These are phyloP conservation scores for Eupeodes corollae DNA, from an alignment of 1,140 invertebrate species.

Conservation along the genomic window DNA sequence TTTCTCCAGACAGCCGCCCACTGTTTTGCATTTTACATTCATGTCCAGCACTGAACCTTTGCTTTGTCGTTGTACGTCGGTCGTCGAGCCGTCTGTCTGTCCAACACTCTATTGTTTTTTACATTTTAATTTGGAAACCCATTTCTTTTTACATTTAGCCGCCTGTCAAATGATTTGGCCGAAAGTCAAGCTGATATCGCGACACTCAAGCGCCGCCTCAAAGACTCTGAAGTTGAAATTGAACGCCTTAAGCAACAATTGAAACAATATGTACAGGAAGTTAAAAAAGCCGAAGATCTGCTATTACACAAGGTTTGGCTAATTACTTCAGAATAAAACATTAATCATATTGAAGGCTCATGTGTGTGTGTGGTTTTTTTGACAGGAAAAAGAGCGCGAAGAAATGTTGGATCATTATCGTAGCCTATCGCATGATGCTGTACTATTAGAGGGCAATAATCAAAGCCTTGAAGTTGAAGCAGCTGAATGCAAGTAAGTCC, in stretches of 20 bases:
- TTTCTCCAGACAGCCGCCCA: no score
- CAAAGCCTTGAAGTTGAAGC: conserved; percentile 52
- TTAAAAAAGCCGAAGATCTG: conserved; percentile 50
- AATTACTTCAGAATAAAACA: background rate
- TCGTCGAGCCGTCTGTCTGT: no score
- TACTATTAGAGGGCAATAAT: conserved; percentile 51
- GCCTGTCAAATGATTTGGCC: conserved; percentile 23
- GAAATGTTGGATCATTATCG: conserved; percentile 54
- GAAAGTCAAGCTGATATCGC: conserved; percentile 38
- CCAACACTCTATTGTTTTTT: no score
- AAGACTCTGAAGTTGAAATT: conserved; percentile 44
- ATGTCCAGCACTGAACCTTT: no score
- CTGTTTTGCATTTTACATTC: background rate
- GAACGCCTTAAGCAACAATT: conserved; percentile 50
- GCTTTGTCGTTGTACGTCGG: no score
- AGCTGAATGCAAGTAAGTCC: conserved; percentile 38
- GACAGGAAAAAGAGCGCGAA: conserved; percentile 50
- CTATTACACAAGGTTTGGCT: conserved; percentile 43
- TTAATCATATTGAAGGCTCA: background rate
- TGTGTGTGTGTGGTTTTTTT: background rate
- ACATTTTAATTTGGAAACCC: no score
- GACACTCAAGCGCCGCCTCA: conserved; percentile 42
- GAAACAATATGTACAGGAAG: conserved; percentile 53
- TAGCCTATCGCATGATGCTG: conserved; percentile 49
- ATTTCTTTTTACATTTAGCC: conserved; percentile 11